These are phyloP conservation scores for Aelia acuminata DNA, from an alignment of 2,888 invertebrate genomes.

Conservation along the genomic window DNA sequence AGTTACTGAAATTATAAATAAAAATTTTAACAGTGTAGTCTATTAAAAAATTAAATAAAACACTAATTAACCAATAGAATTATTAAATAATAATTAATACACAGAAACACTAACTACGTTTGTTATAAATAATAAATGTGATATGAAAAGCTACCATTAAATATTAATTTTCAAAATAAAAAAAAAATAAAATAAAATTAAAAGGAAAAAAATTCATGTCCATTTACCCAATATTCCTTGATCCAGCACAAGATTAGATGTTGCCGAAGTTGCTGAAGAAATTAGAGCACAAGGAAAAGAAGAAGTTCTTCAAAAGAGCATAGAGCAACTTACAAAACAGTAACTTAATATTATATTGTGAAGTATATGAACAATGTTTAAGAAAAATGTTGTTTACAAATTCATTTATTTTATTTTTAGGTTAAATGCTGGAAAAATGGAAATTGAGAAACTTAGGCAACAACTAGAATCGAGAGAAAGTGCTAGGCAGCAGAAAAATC, in stretches of 20 bases:
- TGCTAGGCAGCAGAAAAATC: slow-evolving; percentile 45
- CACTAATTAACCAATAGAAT: slow-evolving; percentile 1
- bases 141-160: slow-evolving; percentile 23
- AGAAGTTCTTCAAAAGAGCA: slow-evolving; percentile 53
- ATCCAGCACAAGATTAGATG: slow-evolving; percentile 59
- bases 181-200: background rate
- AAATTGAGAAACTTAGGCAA: slow-evolving; percentile 61
- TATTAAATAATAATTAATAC: slow-evolving; percentile 36
- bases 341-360: slow-evolving; percentile 40
- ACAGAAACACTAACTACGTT: slow-evolving; percentile 38
- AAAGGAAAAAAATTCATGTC: slow-evolving; percentile 16
- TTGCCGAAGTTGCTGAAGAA: slow-evolving; percentile 57
- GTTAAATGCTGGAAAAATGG: slow-evolving; percentile 62
- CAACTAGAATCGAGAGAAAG: slow-evolving; percentile 57
- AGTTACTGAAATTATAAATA: slow-evolving; percentile 14
- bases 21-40: slow-evolving; percentile 25
- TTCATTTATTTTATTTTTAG: slow-evolving; percentile 36
- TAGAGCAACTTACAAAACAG: slow-evolving; percentile 59
- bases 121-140: slow-evolving; percentile 50
- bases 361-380: background rate
- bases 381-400: background rate
- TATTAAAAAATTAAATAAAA: slow-evolving; percentile 5
- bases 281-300: slow-evolving; percentile 55
- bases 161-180: slow-evolving; percentile 13
- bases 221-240: slow-evolving; percentile 60